phyloP scores from a whole-genome alignment of 1,140 invertebrate genomes.

The Zaprionus inermis region DNA sequence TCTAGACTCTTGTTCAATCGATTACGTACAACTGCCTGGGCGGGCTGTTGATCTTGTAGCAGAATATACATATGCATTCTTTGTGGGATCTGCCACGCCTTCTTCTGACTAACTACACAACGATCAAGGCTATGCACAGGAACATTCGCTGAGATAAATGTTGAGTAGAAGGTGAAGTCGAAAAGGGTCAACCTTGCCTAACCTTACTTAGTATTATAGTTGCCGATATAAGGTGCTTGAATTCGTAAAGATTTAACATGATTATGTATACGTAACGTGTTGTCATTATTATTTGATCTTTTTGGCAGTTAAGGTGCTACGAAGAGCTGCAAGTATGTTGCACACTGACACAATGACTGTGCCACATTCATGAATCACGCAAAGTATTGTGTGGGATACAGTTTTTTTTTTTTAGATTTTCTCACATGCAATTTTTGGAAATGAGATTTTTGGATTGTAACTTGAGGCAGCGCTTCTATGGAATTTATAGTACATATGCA shows the following conservation, averaged over 20 bases:
- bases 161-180: neutral
- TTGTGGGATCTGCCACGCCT: neutral
- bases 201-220: no score
- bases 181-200: neutral
- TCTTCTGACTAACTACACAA: neutral
- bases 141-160: neutral
- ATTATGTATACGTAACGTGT: neutral
- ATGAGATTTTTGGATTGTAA: conserved; percentile 54
- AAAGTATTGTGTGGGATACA: neutral
- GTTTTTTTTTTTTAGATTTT: neutral
- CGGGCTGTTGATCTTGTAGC: neutral
- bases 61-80: no score
- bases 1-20: no score
- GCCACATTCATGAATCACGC: conserved; percentile 3
- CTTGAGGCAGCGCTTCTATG: conserved; percentile 23
- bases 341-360: conserved; percentile 1
- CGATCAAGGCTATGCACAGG: neutral
- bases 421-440: conserved; percentile 63
- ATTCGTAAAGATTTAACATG: neutral
- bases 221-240: no score
- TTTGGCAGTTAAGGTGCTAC: neutral
- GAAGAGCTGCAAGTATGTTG: neutral
- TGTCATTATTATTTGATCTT: neutral
- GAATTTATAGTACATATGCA: neutral
- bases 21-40: no score